Evolutionary conservation across 2,113 vertebrate genomes (phyloP).

Genomic region (Pavo muticus): DNA sequence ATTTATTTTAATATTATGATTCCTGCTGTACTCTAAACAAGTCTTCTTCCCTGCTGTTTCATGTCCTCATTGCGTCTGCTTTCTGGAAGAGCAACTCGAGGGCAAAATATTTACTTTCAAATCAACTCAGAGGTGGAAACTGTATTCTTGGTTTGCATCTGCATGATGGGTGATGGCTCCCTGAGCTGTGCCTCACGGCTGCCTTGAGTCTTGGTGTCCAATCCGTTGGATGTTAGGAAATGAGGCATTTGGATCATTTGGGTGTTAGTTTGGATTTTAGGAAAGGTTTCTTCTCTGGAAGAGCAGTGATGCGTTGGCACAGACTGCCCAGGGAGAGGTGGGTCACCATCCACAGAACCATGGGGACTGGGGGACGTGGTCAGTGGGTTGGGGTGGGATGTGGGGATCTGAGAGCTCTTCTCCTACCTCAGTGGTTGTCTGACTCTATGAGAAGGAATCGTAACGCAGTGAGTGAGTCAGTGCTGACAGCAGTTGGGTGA

Average conservation of each 20-base stretch:
- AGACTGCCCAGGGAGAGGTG: too few relatives aligned
- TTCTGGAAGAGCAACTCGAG: not conserved
- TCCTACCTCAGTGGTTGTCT: too few relatives aligned
- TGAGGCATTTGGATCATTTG: too few relatives aligned
- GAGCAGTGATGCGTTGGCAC: too few relatives aligned
- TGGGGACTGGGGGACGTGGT: too few relatives aligned
- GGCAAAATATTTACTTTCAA: not conserved
- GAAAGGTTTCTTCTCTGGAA: too few relatives aligned
- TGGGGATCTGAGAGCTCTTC: too few relatives aligned
- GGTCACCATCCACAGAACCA: too few relatives aligned
- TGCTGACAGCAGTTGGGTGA: rapidly evolving
- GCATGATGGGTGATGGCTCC: not conserved
- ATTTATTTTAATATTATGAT: slow-evolving; percentile 32
- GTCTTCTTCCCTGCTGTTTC: slow-evolving; percentile 42
- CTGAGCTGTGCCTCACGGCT: not conserved
- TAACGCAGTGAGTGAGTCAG: rapidly evolving
- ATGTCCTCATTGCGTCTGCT: slow-evolving; percentile 36
- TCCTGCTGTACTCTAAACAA: not conserved
- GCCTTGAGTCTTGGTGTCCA: rapidly evolving
- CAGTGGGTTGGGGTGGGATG: too few relatives aligned
- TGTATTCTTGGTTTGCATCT: not conserved
- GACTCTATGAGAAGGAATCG: too few relatives aligned
- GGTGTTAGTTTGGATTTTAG: too few relatives aligned
- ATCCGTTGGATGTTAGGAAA: too few relatives aligned
- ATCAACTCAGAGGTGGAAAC: not conserved